These are phyloP conservation scores for Gambusia yucatana DNA, from an alignment of 2,797 vertebrate species.

Conservation along the genomic window DNA sequence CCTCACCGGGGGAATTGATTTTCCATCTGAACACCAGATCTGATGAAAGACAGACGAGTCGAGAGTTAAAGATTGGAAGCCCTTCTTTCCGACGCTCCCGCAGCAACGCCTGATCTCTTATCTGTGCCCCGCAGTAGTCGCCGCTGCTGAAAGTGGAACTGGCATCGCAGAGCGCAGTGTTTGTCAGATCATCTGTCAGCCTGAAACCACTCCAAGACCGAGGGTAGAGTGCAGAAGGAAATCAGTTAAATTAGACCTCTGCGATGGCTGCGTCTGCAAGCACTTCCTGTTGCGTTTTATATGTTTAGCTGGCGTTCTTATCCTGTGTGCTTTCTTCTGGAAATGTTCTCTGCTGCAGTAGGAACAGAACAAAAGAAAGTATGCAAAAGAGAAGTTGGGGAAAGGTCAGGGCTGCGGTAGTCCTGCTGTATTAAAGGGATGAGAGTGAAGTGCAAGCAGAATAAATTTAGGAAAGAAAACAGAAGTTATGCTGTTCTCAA, in stretches of 20 bases:
- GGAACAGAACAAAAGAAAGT: conserved; percentile 14
- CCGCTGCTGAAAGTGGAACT: conserved; percentile 29
- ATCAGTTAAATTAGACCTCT: conserved; percentile 58
- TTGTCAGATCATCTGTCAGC: conserved; percentile 60
- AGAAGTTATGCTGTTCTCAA: not conserved
- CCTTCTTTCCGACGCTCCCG: conserved; percentile 14
- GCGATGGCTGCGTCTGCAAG: conserved; percentile 38
- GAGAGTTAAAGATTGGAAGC: conserved; percentile 61
- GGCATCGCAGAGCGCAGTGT: conserved; percentile 36
- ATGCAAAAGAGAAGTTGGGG: conserved; percentile 9
- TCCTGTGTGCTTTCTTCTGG: conserved; percentile 11
- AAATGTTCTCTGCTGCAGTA: conserved; percentile 1
- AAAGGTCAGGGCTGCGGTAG: conserved; percentile 58
- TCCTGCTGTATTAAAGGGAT: conserved; percentile 14
- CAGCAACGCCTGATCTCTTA: conserved; percentile 41
- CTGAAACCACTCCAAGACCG: conserved; percentile 24
- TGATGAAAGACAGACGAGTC: conserved; percentile 68
- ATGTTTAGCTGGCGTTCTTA: conserved; percentile 34
- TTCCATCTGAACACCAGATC: conserved; percentile 60
- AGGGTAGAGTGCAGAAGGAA: conserved; percentile 39
- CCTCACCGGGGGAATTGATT: conserved; percentile 54
- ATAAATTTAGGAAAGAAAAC: conserved; percentile 13
- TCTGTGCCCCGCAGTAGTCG: conserved; percentile 32
- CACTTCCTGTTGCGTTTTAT: conserved; percentile 31
- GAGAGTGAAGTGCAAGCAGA: conserved; percentile 10